A percentile compares a stretch with the other conserved stretches of the same genome.
Conservation (phyloP, 92 coral and sea anemone genomes). For the Pocillopora grandis region DNA sequence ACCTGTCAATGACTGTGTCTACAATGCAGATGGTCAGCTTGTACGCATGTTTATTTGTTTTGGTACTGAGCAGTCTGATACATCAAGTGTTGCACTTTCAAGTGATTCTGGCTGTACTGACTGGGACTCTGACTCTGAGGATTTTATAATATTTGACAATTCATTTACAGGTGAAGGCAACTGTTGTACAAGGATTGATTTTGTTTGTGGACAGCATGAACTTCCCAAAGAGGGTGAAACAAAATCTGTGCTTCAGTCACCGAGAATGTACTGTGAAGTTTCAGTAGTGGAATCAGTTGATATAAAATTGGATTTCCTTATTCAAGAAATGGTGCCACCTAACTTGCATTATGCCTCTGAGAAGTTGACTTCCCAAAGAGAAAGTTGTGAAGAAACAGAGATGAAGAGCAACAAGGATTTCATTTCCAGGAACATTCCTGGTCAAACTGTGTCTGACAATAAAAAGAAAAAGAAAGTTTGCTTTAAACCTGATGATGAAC, state of each 20-base stretch:
- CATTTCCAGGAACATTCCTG: neutral
- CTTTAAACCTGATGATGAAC: conserved; percentile 67
- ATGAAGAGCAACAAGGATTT: neutral
- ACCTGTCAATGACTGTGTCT: conserved; percentile 29
- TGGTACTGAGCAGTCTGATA: conserved; percentile 24
- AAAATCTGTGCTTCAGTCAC: neutral
- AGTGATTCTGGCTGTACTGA: neutral
- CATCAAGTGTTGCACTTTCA: conserved; percentile 19
- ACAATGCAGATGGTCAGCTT: conserved; percentile 35
- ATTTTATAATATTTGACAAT: conserved; percentile 29
- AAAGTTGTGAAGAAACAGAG: neutral
- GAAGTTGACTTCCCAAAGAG: neutral
- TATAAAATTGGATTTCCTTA: conserved; percentile 20
- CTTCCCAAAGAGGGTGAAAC: neutral
- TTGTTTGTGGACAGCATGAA: conserved; percentile 5
- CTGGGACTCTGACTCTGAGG: conserved; percentile 31
- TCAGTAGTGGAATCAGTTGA: neutral
- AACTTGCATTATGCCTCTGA: neutral
- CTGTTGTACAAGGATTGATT: conserved; percentile 5
- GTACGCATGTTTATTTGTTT: conserved; percentile 39
- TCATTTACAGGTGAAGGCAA: conserved; percentile 4
- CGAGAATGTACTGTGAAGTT: conserved; percentile 20
- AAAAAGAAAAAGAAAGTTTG: conserved; percentile 61
- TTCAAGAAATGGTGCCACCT: conserved; percentile 18
- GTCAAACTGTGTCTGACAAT: neutral